Evolutionary conservation across 2,888 invertebrate genomes (phyloP), one percentile per base, ranked within the genome.

Genomic region (Orthosia gracilis): DNA sequence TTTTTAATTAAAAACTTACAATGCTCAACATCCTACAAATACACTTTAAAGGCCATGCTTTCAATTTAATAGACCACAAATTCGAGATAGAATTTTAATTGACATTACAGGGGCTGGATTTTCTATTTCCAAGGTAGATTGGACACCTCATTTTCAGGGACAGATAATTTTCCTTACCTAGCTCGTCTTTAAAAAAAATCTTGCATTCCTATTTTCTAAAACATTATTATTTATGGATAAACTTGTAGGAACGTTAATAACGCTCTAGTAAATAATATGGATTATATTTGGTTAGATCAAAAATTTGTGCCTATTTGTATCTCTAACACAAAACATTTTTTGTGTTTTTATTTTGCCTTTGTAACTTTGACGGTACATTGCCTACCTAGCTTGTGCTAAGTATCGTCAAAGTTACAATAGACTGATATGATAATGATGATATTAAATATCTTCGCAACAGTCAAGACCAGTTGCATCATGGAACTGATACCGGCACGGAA

Each of bases 401-500:
- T 61, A 18, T 4, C 11, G 13, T 18, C 3, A 47, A 49, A 47
- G 47, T 49, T 47, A 49, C 47, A 68, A 31, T 21, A 49, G 17
- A 63, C 31, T 21, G 17, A 45, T 57, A n/a, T 31, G 13, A 26
- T 57, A n/a, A 18, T 45, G 18, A 40, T 17, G 17, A 17, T 40
- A 26, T 18, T 40, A 17, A 50, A 49, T 5, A 55, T n/a, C 15
- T 21, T 49, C 12, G 49, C 17, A 65, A 73, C 15, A 18, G 55
- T 76, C 49, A 40, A 40, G 7, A 18, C n/a, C 47, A 57, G 26
- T 73, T 77, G 40, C 73, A 73, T 73, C 78, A 68, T 57, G n/a
- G 40, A 4, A 50, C 15, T 76, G 77, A 55, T 76, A 73, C 7
- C 21, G 49, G n/a, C 17, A 11, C 26, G 55, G 67, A 73, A 45